Evolutionary conservation across 2,113 vertebrate genomes (phyloP).

Genomic region (Sylvia atricapilla): DNA sequence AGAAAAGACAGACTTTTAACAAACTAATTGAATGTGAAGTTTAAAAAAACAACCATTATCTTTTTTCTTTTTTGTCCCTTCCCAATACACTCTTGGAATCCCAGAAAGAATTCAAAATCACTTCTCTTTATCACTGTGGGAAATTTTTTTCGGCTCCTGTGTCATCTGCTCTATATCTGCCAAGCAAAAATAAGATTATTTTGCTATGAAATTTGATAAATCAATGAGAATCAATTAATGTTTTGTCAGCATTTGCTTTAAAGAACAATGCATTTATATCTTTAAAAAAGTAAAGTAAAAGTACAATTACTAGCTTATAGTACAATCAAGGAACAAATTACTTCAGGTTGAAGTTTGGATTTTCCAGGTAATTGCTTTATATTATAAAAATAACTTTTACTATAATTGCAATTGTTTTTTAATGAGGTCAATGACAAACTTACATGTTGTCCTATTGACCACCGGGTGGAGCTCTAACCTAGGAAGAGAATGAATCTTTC

Average conservation of each 20-base stretch:
- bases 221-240: not conserved
- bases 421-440: not conserved
- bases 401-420: not conserved
- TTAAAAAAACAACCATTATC: not conserved
- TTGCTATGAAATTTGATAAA: not conserved
- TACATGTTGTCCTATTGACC: conserved; percentile 14
- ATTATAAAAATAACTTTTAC: not conserved
- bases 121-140: not conserved
- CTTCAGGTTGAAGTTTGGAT: rapidly evolving
- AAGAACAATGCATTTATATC: not conserved
- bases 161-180: not conserved
- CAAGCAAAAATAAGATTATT: not conserved
- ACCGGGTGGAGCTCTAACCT: conserved; percentile 72
- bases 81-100: rapidly evolving
- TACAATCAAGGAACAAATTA: not conserved
- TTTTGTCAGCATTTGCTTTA: not conserved
- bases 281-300: not conserved
- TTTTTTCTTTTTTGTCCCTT: not conserved
- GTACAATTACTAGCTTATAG: not conserved
- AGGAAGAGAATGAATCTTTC: conserved; percentile 25
- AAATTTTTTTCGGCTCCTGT: not conserved
- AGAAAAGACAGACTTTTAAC: not conserved
- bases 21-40: not conserved
- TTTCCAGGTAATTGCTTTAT: rapidly evolving
- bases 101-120: not conserved